phyloP scores from a whole-genome alignment of 2,888 invertebrate species.

The Desoria tigrina region DNA sequence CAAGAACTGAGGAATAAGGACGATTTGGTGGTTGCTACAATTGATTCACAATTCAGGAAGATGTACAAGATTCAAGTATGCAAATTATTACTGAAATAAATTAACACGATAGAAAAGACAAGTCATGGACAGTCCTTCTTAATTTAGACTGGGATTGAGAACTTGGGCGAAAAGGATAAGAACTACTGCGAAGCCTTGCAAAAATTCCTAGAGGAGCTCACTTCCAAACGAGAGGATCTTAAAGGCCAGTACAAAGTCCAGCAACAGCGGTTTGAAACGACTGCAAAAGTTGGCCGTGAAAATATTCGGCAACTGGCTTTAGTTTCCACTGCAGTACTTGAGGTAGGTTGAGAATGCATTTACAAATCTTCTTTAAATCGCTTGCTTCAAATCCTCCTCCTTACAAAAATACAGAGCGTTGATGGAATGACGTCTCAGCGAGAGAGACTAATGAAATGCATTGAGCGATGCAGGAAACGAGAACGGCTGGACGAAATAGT shows the following conservation, averaged over 20 bases:
- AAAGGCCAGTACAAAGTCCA: slow-evolving; percentile 33
- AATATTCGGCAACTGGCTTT: slow-evolving; percentile 44
- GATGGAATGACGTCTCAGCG: slow-evolving; percentile 43
- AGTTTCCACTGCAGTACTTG: slow-evolving; percentile 26
- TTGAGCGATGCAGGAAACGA: slow-evolving; percentile 47
- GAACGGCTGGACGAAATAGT: slow-evolving; percentile 46
- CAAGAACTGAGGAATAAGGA: slow-evolving; percentile 40
- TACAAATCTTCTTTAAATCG: not conserved
- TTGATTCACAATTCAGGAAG: slow-evolving; percentile 43
- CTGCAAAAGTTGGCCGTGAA: slow-evolving; percentile 27
- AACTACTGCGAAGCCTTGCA: slow-evolving; percentile 35
- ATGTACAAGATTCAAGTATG: slow-evolving; percentile 42
- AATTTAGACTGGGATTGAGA: slow-evolving; percentile 28
- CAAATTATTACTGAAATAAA: not conserved
- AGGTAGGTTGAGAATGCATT: slow-evolving; percentile 24
- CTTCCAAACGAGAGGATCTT: slow-evolving; percentile 34
- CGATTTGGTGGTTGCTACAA: slow-evolving; percentile 41
- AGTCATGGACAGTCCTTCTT: not conserved
- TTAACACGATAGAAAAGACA: not conserved
- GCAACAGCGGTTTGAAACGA: slow-evolving; percentile 31
- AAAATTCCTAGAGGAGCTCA: slow-evolving; percentile 34
- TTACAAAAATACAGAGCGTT: slow-evolving; percentile 17
- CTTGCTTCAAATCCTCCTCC: not conserved
- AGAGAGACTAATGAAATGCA: slow-evolving; percentile 33
- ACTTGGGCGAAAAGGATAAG: slow-evolving; percentile 33